Evolutionary conservation across 2,797 vertebrate species (phyloP).

Genomic region (Taenioides sp.): DNA sequence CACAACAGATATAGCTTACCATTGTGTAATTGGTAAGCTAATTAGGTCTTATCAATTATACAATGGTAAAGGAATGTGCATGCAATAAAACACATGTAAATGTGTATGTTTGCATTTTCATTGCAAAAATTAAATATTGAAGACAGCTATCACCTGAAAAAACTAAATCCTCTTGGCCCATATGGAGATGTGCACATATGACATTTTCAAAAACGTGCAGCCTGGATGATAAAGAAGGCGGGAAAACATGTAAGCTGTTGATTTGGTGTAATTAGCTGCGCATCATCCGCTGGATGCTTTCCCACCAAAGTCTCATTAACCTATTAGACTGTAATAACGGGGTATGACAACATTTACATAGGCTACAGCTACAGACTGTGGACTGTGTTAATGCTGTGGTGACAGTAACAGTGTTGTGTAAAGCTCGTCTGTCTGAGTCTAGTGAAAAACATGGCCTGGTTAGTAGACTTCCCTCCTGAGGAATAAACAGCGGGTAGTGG

Average conservation of each 20-base stretch:
- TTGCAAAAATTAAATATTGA: background rate
- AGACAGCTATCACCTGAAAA: background rate
- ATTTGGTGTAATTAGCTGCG: background rate
- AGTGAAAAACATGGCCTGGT: conserved; percentile 43
- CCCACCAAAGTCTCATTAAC: conserved; percentile 1
- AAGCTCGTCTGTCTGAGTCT: conserved; percentile 16
- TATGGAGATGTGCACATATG: background rate
- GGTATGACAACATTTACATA: background rate
- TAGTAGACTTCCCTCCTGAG: conserved; percentile 9
- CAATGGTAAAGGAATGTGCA: too few species aligned
- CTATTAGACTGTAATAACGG: background rate
- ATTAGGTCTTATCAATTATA: too few species aligned
- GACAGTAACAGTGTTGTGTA: background rate
- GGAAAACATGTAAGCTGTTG: conserved; percentile 2
- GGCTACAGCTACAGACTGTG: background rate
- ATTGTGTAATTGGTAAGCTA: too few species aligned
- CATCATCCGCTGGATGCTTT: background rate
- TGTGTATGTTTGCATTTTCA: too few species aligned
- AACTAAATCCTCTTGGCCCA: background rate
- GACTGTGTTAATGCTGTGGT: background rate
- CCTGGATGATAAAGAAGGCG: background rate
- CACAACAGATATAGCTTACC: too few species aligned
- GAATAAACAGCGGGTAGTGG: conserved; percentile 55
- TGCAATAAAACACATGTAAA: too few species aligned
- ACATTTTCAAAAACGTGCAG: background rate